Evolutionary conservation across 2,797 vertebrate genomes (phyloP).

Genomic region (Siniperca obscura): DNA sequence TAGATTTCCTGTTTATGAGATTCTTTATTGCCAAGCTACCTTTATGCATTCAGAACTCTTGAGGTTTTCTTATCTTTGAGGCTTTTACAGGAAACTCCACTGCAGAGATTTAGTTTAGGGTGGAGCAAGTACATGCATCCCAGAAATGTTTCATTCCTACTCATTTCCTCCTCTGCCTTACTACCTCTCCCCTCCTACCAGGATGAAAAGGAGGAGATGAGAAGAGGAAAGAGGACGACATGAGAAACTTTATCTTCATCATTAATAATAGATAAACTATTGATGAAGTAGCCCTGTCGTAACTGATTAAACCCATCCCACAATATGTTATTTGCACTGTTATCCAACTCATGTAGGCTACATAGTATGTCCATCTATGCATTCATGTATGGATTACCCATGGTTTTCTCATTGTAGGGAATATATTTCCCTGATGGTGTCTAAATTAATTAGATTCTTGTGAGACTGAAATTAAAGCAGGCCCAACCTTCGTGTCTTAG

Average conservation of each 20-base stretch:
- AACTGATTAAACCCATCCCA: background rate
- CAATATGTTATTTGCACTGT: background rate
- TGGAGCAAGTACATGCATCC: background rate
- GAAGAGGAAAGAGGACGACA: background rate
- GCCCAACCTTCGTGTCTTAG: background rate
- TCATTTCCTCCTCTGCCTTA: background rate
- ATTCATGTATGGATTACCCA: background rate
- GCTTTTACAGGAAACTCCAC: background rate
- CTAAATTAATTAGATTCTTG: background rate
- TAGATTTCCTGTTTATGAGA: conserved; percentile 43
- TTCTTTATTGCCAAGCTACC: rapidly evolving
- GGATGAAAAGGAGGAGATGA: background rate
- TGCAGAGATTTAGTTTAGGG: background rate
- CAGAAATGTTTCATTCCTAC: background rate
- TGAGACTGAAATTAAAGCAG: background rate
- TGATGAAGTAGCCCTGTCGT: background rate
- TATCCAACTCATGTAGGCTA: background rate
- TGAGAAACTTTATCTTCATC: background rate
- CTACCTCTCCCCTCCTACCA: background rate
- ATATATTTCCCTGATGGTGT: background rate
- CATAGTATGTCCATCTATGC: background rate
- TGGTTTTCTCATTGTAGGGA: background rate
- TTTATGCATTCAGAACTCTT: background rate
- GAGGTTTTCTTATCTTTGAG: background rate
- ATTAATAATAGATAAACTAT: background rate